Evolutionary conservation across 2,113 vertebrate genomes (phyloP), one percentile per base, ranked within the genome.

Genomic region (Apaloderma vittatum): DNA sequence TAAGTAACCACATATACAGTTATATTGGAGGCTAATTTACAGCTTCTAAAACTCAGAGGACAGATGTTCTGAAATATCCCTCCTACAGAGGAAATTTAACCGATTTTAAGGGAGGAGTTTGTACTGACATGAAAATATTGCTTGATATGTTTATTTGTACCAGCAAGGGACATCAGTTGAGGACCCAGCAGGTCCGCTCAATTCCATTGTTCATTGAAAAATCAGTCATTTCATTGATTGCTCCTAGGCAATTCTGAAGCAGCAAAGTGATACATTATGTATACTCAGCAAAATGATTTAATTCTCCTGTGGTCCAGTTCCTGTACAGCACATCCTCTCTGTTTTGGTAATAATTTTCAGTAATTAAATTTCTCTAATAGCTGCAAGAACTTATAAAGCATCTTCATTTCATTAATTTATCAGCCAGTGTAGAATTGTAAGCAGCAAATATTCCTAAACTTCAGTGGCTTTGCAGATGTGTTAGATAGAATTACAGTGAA

Each of bases 361-460:
- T 81, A 92, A 90, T 92, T 92, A 81, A 22, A 70, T 92, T 86
- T 93, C 29, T 86, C 23, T 88, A 83, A 89, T 78, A 82, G 37
- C 46, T 63, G 13, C 7, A 81, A 62, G 68, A 92, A 67, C 80
- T 90, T 86, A 48, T 55, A 67, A 88, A 93, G 63, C 15, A 52
- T 78, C 82, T 88, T 90, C 12, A 88, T 79, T 88, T 90, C 73
- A 61, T 88, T 93, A 93, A 76, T 80, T 71, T 77, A 92, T 37
- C 52, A 81, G 26, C 8, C n/a, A 68, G 23, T 29, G 43, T 30
- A n/a, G 70, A 67, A 74, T 94, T 89, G 94, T 49, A 65, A 78
- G 27, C 58, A 84, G 52, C 23, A 40, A 91, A 11, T 0, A 0
- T 40, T 93, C 43, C 36, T 22, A 78, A 32, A 91, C 26, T 75